Percentiles rank a stretch among this genome's conserved stretches.
Conservation (phyloP, 2,113 vertebrate species). For the Lepus americanus region DNA sequence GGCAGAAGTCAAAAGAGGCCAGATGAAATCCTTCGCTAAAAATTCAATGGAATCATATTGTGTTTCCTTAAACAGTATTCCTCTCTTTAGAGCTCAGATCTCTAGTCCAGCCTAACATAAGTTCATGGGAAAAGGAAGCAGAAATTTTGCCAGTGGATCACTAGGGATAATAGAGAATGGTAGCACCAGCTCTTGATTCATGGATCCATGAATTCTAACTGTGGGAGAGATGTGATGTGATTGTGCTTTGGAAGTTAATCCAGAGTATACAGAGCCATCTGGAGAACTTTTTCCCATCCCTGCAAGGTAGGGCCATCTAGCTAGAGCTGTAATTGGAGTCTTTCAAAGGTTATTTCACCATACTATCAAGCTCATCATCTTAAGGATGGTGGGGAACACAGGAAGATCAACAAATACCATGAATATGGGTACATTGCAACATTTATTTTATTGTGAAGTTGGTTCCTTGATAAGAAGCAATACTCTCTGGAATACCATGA, state of each 20-base stretch:
- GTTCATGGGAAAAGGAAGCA: not conserved
- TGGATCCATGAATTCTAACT: not conserved
- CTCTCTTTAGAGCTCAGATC: not conserved
- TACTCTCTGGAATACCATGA: not conserved
- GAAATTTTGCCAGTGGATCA: not conserved
- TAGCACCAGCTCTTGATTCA: not conserved
- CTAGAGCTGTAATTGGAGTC: not conserved
- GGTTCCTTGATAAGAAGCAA: not conserved
- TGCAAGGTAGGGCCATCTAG: not conserved
- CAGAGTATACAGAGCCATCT: not conserved
- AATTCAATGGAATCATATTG: not conserved
- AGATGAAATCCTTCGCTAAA: not conserved
- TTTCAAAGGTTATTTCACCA: not conserved
- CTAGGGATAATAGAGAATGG: not conserved
- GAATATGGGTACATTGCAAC: not conserved
- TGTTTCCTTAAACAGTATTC: not conserved
- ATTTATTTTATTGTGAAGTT: not conserved
- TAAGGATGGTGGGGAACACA: not conserved
- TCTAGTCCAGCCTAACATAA: not conserved
- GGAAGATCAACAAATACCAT: not conserved
- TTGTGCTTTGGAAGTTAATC: not conserved
- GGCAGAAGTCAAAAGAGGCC: not conserved
- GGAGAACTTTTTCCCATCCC: not conserved
- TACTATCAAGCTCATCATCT: not conserved
- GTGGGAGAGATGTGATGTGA: not conserved